A percentile compares a stretch with the other conserved stretches of the same genome.
Evolutionary conservation across 37 sponge, comb jelly and placozoan genomes (phyloP).

Genomic region (Crambe crambe): DNA sequence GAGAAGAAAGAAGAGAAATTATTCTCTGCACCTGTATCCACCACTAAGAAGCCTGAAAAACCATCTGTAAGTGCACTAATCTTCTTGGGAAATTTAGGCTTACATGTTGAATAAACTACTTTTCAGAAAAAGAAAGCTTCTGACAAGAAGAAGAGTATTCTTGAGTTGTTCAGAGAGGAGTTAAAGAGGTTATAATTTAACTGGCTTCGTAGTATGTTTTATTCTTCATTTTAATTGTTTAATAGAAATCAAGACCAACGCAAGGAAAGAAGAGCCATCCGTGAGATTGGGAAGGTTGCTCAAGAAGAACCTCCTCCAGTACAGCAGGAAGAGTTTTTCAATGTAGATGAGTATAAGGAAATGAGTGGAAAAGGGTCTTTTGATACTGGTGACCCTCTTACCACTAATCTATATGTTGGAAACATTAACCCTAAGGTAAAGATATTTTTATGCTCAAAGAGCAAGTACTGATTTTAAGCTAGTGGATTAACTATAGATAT

Average conservation of each 20-base stretch:
- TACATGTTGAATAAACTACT: too few species aligned
- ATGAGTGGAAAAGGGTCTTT: conserved; percentile 61
- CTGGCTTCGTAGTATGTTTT: neutral
- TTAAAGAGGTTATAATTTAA: conserved; percentile 66
- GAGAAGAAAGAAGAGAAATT: conserved; percentile 16
- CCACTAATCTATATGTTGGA: conserved; percentile 98
- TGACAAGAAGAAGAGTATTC: conserved; percentile 92
- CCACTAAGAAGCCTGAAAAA: conserved; percentile 42
- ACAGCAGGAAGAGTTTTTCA: neutral
- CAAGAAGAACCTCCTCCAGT: neutral
- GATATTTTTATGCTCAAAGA: neutral
- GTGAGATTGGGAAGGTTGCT: conserved; percentile 31
- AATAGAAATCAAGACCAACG: conserved; percentile 65
- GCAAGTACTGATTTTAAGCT: too few species aligned
- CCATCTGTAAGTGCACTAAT: conserved; percentile 26
- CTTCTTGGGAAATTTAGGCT: neutral
- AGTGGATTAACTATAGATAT: neutral
- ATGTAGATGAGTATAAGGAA: conserved; percentile 68
- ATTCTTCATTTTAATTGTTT: neutral
- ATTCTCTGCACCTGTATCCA: conserved; percentile 3
- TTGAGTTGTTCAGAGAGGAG: conserved; percentile 97
- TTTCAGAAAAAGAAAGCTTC: conserved; percentile 80
- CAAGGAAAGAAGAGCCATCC: conserved; percentile 61
- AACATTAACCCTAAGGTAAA: conserved; percentile 84
- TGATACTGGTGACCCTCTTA: conserved; percentile 91